Percentiles rank a stretch among this genome's conserved stretches.
Evolutionary conservation across 35 echinoderm and acorn worm species (phyloP).

Genomic region (Stichopus chloronotus): DNA sequence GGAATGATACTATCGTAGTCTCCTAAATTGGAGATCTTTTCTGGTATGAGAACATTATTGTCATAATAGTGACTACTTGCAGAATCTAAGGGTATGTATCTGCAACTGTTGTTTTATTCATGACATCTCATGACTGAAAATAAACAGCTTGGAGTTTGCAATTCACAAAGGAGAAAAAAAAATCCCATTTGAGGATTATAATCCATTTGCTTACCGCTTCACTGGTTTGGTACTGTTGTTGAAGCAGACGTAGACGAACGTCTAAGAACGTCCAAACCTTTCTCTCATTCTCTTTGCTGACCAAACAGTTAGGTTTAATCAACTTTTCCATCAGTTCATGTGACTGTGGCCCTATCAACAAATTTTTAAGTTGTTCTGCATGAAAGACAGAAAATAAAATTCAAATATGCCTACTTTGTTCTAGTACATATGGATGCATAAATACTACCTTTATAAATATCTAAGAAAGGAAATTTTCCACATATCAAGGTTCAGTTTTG

Average conservation of each 20-base stretch:
- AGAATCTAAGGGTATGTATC: no score
- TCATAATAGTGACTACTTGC: no score
- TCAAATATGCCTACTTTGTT: not conserved
- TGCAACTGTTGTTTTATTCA: no score
- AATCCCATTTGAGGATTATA: no score
- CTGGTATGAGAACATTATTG: no score
- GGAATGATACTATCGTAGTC: no score
- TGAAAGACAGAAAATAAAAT: constrained; percentile 16
- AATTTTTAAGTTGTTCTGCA: constrained; percentile 55
- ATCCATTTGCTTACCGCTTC: constrained; percentile 59
- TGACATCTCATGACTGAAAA: no score
- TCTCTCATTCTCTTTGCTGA: constrained; percentile 87
- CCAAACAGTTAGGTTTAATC: constrained; percentile 63
- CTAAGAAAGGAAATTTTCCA: no score
- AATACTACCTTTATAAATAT: not conserved
- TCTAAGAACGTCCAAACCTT: constrained; percentile 86
- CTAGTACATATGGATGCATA: not conserved
- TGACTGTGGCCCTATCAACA: constrained; percentile 31
- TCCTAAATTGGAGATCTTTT: no score
- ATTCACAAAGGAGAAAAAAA: no score
- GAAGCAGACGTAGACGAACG: constrained; percentile 76
- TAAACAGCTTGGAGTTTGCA: no score
- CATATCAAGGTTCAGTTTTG: no score
- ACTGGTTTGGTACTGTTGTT: constrained; percentile 79
- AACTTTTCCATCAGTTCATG: constrained; percentile 60